Percentiles rank a stretch among this genome's conserved stretches.
phyloP scores from a whole-genome alignment of 2,888 invertebrate species.

The Drosophila kokeensis region DNA sequence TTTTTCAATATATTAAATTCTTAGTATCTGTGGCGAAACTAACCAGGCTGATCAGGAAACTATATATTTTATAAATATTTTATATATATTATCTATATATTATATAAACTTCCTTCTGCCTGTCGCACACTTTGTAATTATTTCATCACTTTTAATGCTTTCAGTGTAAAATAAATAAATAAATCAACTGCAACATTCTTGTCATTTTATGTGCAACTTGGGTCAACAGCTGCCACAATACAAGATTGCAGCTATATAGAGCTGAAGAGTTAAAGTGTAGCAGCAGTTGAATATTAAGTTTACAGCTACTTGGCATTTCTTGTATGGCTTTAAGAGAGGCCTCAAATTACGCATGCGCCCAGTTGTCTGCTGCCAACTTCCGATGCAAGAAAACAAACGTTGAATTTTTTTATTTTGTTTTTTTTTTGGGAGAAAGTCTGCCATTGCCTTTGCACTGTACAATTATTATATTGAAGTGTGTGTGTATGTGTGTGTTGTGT shows the following conservation, averaged over 20 bases:
- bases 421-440: conserved; percentile 70
- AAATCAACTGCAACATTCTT: conserved; percentile 35
- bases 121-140: background rate
- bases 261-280: background rate
- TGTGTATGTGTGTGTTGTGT: conserved; percentile 11
- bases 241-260: background rate
- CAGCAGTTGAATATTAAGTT: background rate
- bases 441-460: conserved; percentile 51
- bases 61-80: background rate
- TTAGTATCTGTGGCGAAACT: background rate
- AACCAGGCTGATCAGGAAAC: background rate
- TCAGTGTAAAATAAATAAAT: conserved; percentile 2
- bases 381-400: conserved; percentile 35
- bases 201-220: background rate
- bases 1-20: background rate
- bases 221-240: background rate
- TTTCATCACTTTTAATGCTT: background rate
- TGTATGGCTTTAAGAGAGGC: conserved; percentile 19
- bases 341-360: conserved; percentile 71
- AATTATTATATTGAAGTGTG: conserved; percentile 45
- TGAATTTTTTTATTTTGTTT: conserved; percentile 26
- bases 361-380: conserved; percentile 65
- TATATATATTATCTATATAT: too few relatives aligned
- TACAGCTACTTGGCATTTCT: conserved; percentile 1
- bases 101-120: background rate